Conservation (phyloP, 2,888 invertebrate species). For the Dorcus parallelipipedus region DNA sequence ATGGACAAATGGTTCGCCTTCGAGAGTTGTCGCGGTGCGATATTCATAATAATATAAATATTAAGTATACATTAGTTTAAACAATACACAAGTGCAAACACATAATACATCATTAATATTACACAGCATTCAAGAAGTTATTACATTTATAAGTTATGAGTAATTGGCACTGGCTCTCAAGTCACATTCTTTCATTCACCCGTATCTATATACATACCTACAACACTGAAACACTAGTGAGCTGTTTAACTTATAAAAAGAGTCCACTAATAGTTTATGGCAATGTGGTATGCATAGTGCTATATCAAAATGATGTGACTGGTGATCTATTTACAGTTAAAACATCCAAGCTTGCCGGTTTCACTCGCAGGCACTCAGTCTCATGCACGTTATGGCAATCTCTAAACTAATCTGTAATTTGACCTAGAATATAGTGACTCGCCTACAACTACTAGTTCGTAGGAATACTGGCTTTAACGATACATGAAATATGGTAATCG, state of each 20-base stretch:
- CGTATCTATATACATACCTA: constrained; percentile 44
- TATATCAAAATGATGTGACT: constrained; percentile 41
- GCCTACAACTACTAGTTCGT: constrained; percentile 15
- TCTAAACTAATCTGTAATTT: constrained; percentile 36
- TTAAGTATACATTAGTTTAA: constrained; percentile 30
- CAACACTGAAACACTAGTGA: constrained; percentile 40
- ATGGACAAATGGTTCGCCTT: constrained; percentile 37
- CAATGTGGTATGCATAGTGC: constrained; percentile 39
- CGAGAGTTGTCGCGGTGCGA: constrained; percentile 40
- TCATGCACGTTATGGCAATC: constrained; percentile 11
- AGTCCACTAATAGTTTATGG: constrained; percentile 30
- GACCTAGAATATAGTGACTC: constrained; percentile 48
- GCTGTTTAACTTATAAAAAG: constrained; percentile 24
- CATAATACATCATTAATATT: constrained; percentile 46
- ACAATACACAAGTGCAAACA: constrained; percentile 50
- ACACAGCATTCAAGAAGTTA: constrained; percentile 50
- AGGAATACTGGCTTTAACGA: constrained; percentile 15
- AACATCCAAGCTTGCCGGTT: constrained; percentile 7
- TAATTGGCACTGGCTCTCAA: constrained; percentile 51
- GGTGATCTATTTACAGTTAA: constrained; percentile 30
- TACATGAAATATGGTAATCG: constrained; percentile 10
- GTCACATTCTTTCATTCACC: constrained; percentile 24
- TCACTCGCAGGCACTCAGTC: constrained; percentile 5
- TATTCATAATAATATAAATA: constrained; percentile 24
- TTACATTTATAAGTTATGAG: constrained; percentile 46